Evolutionary conservation across 2,113 vertebrate species (phyloP).

Genomic region (Semnornis frantzii): DNA sequence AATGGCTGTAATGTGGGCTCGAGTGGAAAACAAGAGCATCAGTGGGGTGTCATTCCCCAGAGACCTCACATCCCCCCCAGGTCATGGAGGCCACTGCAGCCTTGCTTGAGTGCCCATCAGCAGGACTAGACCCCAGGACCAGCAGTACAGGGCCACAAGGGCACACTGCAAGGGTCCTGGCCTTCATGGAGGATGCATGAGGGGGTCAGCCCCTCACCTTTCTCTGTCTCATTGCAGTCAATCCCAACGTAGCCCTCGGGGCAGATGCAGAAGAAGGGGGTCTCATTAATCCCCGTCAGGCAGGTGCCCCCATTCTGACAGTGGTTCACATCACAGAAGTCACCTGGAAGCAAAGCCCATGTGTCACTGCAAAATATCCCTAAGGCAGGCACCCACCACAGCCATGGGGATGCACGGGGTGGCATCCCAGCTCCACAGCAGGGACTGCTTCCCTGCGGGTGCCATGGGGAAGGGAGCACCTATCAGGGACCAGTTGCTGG

Average conservation of each 20-base stretch:
- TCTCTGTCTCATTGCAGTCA: conserved; percentile 88
- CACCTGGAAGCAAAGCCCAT: conserved; percentile 74
- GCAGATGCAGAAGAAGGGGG: conserved; percentile 90
- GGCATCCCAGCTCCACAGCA: background rate
- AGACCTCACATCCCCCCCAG: background rate
- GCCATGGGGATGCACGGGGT: accelerated
- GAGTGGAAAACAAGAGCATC: background rate
- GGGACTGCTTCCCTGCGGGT: background rate
- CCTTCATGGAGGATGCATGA: background rate
- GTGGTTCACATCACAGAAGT: conserved; percentile 85
- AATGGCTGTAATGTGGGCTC: background rate
- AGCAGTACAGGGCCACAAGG: background rate
- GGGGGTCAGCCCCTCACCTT: conserved; percentile 75
- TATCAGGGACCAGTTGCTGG: background rate
- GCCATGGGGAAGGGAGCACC: background rate
- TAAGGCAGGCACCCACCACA: background rate
- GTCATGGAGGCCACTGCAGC: background rate
- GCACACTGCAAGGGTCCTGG: background rate
- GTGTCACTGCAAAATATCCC: background rate
- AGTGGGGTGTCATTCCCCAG: background rate
- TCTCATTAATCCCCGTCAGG: conserved; percentile 78
- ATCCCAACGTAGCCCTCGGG: conserved; percentile 86
- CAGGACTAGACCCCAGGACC: background rate
- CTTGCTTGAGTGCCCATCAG: background rate
- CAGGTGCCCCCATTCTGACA: conserved; percentile 94